Conservation (phyloP, 2,888 invertebrate species). For the Steinernema hermaphroditum region DNA sequence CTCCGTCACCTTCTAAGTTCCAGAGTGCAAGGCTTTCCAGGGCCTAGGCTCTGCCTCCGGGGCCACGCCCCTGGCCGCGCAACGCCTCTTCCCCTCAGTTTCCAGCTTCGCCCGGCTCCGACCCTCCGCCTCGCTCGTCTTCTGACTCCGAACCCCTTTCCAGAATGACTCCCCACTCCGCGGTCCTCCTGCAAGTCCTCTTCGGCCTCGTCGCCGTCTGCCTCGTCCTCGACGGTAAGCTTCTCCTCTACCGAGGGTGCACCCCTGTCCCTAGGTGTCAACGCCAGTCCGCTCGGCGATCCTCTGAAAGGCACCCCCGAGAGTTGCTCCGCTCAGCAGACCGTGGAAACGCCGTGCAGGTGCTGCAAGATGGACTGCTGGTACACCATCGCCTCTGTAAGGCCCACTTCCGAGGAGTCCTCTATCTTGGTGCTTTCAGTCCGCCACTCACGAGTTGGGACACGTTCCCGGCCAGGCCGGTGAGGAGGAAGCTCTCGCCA, state of each 20-base stretch:
- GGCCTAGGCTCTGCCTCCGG: not conserved
- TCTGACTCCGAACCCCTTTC: no score
- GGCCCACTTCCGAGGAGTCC: no score
- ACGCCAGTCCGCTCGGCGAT: slow-evolving; percentile 1
- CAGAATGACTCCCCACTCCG: not conserved
- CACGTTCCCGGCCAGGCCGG: slow-evolving; percentile 66
- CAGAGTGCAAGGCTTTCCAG: not conserved
- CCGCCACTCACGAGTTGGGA: slow-evolving; percentile 64
- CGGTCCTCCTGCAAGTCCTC: not conserved
- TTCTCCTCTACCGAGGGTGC: no score
- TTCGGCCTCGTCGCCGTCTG: not conserved
- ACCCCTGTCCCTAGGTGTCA: not conserved
- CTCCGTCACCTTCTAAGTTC: not conserved
- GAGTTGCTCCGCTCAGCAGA: slow-evolving; percentile 45
- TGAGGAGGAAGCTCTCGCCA: slow-evolving; percentile 63
- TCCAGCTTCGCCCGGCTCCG: not conserved
- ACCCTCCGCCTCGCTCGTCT: no score
- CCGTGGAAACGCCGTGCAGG: slow-evolving; percentile 54
- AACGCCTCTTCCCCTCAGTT: not conserved
- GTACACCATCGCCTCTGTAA: slow-evolving; percentile 61
- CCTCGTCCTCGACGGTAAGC: not conserved
- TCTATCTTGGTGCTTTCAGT: slow-evolving; percentile 43
- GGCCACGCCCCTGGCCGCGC: not conserved
- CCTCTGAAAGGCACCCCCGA: not conserved
- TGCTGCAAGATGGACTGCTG: slow-evolving; percentile 66